Conservation (phyloP, 2,888 invertebrate species). For the Ypsolopha sequella region DNA sequence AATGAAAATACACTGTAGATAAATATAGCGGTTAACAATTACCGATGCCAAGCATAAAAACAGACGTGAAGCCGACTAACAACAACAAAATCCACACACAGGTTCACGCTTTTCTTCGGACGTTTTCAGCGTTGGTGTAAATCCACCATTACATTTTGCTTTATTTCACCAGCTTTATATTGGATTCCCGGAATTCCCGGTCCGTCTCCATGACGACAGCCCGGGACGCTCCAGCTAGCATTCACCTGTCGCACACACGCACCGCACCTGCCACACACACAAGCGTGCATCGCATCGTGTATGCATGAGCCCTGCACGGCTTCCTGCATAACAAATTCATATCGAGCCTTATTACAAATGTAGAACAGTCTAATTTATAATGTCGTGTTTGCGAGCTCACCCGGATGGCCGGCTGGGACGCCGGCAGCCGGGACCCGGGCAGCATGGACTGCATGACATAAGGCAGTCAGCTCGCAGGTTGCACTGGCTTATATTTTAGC, state of each 20-base stretch:
- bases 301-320: conserved; percentile 34
- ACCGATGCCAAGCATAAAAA: too few species aligned
- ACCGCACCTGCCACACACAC: conserved; percentile 20
- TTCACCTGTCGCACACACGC: conserved; percentile 49
- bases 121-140: too few species aligned
- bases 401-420: too few species aligned
- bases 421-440: too few species aligned
- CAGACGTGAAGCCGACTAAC: too few species aligned
- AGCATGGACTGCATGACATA: too few species aligned
- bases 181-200: conserved; percentile 26
- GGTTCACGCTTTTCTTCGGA: too few species aligned
- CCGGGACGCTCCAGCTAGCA: conserved; percentile 30
- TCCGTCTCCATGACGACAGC: conserved; percentile 43
- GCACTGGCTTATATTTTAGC: too few species aligned
- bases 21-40: too few species aligned
- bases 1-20: too few species aligned
- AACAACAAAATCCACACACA: too few species aligned
- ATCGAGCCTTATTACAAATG: conserved; percentile 27
- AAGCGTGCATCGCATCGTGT: conserved; percentile 28
- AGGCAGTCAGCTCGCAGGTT: too few species aligned
- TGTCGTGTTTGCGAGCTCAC: background rate
- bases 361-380: conserved; percentile 19
- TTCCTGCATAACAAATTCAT: conserved; percentile 23
- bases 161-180: conserved; percentile 36
- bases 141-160: conserved; percentile 3